Evolutionary conservation across 2,113 vertebrate species (phyloP), one percentile per base, ranked within the genome.

Genomic region (Saccopteryx leptura): DNA sequence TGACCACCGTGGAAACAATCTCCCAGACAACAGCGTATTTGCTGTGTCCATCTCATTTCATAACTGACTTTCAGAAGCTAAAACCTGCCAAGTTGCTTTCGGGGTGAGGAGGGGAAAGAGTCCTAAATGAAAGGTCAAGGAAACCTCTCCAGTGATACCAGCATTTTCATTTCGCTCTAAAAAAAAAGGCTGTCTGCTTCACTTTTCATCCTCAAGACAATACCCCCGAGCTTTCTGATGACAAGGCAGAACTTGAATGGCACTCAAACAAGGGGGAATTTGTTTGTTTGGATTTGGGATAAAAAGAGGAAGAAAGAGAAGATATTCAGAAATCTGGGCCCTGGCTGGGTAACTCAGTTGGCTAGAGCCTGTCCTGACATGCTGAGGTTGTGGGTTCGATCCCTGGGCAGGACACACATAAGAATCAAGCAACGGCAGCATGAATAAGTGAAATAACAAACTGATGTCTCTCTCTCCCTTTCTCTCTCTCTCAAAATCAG

Each of bases 21-120:
- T n/a, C 88, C 74, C 81, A 50, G 58, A 93, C 88, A 83, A 95
- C 7, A 1, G 88, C 63, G 23, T 18, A n/a, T 56, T 86, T 61
- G 72, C 82, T 52, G 58, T 19, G 71, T 84, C 69, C 3, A 0
- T 52, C 75, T 94, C 56, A 39, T 71, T 90, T 58, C 71, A 2
- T 3, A 65, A 31, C 58, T 61, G 90, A 63, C 85, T 86, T 72
- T 46, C 66, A 92, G n/a, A 93, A 76, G 83, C 74, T 79, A 33
- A 71, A 84, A 72, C 33, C 3, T 69, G 23, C 79, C 75, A 31
- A 3, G 28, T 17, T 2, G 15, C 46, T 84, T 91, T 81, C 50
- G 54, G 68, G 33, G 52, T 39, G 28, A 61, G 12, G 3, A 5
- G 11, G 19, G 4, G 18, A 9, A 4, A n/a, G 21, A 33, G 61